Evolutionary conservation across 2,888 invertebrate species (phyloP).

Genomic region (Protophormia terraenovae): DNA sequence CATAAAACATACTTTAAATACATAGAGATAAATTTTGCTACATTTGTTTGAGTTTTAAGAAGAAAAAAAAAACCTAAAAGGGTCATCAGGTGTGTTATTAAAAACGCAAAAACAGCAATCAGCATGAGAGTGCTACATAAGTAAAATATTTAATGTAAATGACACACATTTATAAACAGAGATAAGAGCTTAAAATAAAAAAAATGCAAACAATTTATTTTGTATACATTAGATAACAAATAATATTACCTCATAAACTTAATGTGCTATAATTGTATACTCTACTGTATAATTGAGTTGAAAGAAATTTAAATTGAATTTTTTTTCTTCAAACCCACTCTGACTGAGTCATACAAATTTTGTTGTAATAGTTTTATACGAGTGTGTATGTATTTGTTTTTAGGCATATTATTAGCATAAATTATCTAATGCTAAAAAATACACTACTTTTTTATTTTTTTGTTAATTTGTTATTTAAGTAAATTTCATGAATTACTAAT

Average conservation of each 20-base stretch:
- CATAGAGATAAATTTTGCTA: neutral
- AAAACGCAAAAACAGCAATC: neutral
- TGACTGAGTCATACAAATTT: neutral
- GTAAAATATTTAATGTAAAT: neutral
- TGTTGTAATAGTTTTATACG: neutral
- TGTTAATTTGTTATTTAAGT: neutral
- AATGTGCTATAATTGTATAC: slow-evolving; percentile 6
- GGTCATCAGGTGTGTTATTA: slow-evolving; percentile 30
- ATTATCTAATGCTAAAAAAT: slow-evolving; percentile 17
- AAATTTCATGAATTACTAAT: neutral
- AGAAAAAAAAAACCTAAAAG: neutral
- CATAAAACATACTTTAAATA: neutral
- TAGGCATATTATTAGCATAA: slow-evolving; percentile 28
- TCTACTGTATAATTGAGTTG: slow-evolving; percentile 5
- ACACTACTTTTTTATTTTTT: slow-evolving; percentile 69
- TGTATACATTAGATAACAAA: neutral
- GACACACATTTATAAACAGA: neutral
- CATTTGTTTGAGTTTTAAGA: neutral
- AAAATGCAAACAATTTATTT: no score
- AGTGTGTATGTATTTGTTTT: neutral
- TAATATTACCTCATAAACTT: neutral
- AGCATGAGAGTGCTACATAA: neutral
- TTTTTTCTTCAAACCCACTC: neutral
- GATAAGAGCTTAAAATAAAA: neutral
- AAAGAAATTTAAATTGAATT: neutral